Evolutionary conservation across 2,888 invertebrate genomes (phyloP), one percentile per base, ranked within the genome.

Genomic region (Caenorhabditis virilis): DNA sequence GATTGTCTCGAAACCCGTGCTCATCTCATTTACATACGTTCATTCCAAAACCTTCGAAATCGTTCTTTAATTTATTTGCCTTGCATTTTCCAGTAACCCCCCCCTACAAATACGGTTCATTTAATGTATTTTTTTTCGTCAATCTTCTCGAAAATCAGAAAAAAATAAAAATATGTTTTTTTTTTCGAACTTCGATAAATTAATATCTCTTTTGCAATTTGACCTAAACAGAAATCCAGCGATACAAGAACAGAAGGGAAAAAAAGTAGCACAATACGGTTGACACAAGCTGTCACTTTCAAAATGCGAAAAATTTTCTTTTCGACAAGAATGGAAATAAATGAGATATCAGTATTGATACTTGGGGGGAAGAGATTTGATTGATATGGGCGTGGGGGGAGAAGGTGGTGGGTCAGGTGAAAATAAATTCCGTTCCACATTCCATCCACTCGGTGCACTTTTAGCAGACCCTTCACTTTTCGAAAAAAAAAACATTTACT

Each of bases 51-150:
- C 7, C 13, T 30, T 45, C n/a, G 30, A 30, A 30, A 30, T 30
- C n/a, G n/a, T n/a, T n/a, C n/a, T n/a, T n/a, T n/a, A n/a, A n/a
- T n/a, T n/a, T n/a, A n/a, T n/a, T n/a, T n/a, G n/a, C n/a, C n/a
- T n/a, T n/a, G n/a, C n/a, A n/a, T n/a, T n/a, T n/a, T n/a, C n/a
- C n/a, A n/a, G n/a, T n/a, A n/a, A n/a, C n/a, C n/a, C n/a, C n/a
- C n/a, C n/a, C n/a, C n/a, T n/a, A n/a, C n/a, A n/a, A 50, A 39
- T 50, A 50, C 50, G 50, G 50, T 50, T 50, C 50, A 13, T 16
- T 16, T 25, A 25, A 9, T 33, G 9, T 2, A 23, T 9, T 22
- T 30, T 30, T 13, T 13, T 13, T 30, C 6, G 6, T 30, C 13
- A 30, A 9, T 9, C 30, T 30, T 30, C 30, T 30, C 30, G 13